Evolutionary conservation across 30 jellyfish, hydroid and myxozoan genomes (phyloP).

Genomic region (Aurelia aurita): DNA sequence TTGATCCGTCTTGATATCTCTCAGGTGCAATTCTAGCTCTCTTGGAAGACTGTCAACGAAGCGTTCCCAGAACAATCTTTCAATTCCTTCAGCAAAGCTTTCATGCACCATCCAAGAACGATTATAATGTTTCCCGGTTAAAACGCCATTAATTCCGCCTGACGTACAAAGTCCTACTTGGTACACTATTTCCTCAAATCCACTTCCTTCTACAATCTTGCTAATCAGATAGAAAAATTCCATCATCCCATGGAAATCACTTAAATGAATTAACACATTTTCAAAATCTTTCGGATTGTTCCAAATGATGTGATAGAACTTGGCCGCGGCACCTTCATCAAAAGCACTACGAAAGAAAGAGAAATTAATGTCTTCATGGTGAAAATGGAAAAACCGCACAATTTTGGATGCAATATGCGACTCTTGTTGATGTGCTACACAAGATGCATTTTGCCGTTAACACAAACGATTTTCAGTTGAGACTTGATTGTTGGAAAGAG

Average conservation of each 20-base stretch:
- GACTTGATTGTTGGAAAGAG: slow-evolving; percentile 23
- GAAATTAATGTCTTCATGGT: not conserved
- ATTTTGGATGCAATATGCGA: slow-evolving; percentile 12
- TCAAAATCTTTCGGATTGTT: slow-evolving; percentile 18
- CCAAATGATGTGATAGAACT: too few species aligned
- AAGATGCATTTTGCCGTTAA: slow-evolving; percentile 3
- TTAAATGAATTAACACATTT: slow-evolving; percentile 15
- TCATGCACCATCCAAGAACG: slow-evolving; percentile 54
- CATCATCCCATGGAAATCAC: slow-evolving; percentile 38
- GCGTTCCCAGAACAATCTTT: slow-evolving; percentile 11
- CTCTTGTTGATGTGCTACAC: slow-evolving; percentile 23
- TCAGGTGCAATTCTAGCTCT: not conserved
- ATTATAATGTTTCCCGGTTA: slow-evolving; percentile 34
- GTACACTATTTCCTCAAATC: slow-evolving; percentile 28
- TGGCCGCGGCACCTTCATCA: too few species aligned
- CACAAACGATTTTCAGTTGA: slow-evolving; percentile 9
- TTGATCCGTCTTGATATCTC: slow-evolving; percentile 8
- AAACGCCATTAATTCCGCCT: slow-evolving; percentile 34
- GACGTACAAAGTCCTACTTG: slow-evolving; percentile 32
- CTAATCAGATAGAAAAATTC: slow-evolving; percentile 37
- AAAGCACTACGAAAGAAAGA: slow-evolving; percentile 21
- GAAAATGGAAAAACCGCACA: slow-evolving; percentile 22
- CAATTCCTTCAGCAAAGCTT: slow-evolving; percentile 24
- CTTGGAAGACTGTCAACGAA: slow-evolving; percentile 6
- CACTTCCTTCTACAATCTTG: slow-evolving; percentile 27